Conservation (phyloP, 2,888 invertebrate genomes). For the Callinectes sapidus region DNA sequence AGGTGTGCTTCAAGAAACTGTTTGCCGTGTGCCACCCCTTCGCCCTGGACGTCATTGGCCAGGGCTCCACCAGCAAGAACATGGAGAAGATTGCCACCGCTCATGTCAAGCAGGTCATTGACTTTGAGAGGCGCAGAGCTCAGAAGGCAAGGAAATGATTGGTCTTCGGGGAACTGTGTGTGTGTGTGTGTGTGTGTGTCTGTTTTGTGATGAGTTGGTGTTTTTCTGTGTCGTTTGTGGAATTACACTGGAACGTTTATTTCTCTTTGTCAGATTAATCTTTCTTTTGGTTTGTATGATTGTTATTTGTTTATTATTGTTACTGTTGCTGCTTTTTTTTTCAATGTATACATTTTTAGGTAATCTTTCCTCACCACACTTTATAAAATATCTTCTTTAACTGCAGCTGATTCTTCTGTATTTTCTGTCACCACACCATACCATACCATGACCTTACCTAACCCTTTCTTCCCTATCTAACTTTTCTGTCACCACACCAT, state of each 20-base stretch:
- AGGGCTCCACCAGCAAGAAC: conserved; percentile 67
- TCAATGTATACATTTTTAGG: too few species aligned
- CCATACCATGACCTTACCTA: too few species aligned
- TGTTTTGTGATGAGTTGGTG: not conserved
- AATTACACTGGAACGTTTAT: not conserved
- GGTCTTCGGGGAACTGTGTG: not conserved
- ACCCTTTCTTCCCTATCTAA: too few species aligned
- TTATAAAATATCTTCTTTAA: too few species aligned
- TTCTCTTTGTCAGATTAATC: not conserved
- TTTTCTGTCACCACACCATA: not conserved
- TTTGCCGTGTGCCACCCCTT: conserved; percentile 70
- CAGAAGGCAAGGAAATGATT: conserved; percentile 21
- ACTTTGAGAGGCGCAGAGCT: conserved; percentile 64
- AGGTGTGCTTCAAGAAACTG: conserved; percentile 71
- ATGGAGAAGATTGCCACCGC: conserved; percentile 71
- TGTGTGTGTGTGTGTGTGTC: too few species aligned
- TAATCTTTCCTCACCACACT: too few species aligned
- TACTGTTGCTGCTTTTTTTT: too few species aligned
- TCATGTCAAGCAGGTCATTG: conserved; percentile 71
- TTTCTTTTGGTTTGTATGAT: not conserved
- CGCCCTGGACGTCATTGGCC: conserved; percentile 69
- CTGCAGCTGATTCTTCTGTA: not conserved
- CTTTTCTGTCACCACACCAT: too few species aligned
- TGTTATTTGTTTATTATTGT: not conserved
- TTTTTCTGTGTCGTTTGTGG: not conserved